Conservation (phyloP, 2,113 vertebrate species). For the Macrotus californicus region DNA sequence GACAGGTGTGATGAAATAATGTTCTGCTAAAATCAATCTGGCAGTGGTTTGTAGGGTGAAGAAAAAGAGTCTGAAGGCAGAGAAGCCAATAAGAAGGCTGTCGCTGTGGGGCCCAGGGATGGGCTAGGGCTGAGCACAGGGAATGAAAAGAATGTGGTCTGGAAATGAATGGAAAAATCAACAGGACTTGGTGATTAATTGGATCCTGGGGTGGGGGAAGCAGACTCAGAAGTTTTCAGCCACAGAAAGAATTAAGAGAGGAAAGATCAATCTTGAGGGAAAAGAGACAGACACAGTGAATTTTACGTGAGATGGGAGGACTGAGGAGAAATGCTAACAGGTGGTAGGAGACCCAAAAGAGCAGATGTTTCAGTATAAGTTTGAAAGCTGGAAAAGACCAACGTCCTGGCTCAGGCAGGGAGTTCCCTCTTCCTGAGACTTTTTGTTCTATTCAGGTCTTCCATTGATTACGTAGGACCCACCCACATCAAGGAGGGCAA, state of each 20-base stretch:
- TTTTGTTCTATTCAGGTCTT: neutral
- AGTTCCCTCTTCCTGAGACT: neutral
- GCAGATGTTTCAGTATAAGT: neutral
- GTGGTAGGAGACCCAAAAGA: neutral
- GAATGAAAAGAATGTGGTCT: neutral
- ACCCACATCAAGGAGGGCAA: neutral
- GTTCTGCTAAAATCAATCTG: neutral
- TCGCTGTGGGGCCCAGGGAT: neutral
- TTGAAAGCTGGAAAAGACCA: neutral
- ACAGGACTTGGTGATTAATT: neutral
- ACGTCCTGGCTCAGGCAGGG: neutral
- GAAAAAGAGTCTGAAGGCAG: neutral
- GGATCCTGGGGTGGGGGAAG: neutral
- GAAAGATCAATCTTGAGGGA: neutral
- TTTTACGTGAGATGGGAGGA: neutral
- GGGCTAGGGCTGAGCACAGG: neutral
- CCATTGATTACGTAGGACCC: neutral
- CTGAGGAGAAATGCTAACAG: neutral
- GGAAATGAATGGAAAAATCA: neutral
- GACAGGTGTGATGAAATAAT: neutral
- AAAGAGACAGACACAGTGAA: neutral
- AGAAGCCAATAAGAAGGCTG: neutral
- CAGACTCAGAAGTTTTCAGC: neutral
- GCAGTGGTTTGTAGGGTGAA: neutral
- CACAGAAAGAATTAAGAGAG: neutral